Evolutionary conservation across 1,140 invertebrate species (phyloP).

Genomic region (Ridgeia piscesae): DNA sequence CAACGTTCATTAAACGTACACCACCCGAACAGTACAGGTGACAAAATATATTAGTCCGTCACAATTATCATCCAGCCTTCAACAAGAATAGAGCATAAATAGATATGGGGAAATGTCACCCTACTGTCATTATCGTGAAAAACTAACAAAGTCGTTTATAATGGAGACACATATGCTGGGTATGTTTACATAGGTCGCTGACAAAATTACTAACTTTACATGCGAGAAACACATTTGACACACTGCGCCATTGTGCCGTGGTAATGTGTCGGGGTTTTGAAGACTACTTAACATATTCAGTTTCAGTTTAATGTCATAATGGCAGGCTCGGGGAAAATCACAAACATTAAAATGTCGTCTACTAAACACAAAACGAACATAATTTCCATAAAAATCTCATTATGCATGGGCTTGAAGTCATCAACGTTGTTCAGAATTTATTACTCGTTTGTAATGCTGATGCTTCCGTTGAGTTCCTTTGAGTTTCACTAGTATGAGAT

Average conservation of each 20-base stretch:
- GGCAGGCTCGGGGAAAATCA: neutral
- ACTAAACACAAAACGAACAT: neutral
- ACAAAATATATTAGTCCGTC: neutral
- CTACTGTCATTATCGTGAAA: neutral
- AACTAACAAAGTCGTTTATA: neutral
- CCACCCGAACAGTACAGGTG: neutral
- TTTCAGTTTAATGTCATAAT: neutral
- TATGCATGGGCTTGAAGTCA: neutral
- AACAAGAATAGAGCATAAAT: neutral
- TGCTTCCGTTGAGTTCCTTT: no score
- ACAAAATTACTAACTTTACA: neutral
- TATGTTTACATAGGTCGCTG: neutral
- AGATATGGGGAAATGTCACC: neutral
- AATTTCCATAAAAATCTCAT: slow-evolving; percentile 6
- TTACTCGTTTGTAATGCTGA: neutral
- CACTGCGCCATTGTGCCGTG: neutral
- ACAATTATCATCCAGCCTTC: neutral
- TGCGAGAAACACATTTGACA: neutral
- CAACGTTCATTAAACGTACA: neutral
- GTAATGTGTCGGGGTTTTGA: neutral
- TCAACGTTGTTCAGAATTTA: neutral
- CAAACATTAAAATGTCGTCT: neutral
- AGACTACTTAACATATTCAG: neutral
- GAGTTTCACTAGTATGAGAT: no score
- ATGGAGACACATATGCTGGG: neutral